Evolutionary conservation across 2,888 invertebrate genomes (phyloP).

Genomic region (Synergus itoensis): DNA sequence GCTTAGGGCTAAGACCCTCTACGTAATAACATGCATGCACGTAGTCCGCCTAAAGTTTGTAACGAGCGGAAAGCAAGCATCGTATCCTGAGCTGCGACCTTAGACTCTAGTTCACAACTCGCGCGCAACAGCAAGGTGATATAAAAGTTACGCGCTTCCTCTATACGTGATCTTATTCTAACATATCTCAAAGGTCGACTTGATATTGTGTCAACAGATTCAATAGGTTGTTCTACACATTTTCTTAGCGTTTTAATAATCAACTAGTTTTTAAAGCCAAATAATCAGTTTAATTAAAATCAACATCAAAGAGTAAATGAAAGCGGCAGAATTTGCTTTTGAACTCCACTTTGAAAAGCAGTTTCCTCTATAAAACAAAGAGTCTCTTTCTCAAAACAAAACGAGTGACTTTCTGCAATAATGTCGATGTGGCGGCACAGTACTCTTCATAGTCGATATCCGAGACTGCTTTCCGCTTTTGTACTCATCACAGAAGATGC

Average conservation of each 20-base stretch:
- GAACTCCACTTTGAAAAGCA: neutral
- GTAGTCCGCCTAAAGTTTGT: slow-evolving; percentile 55
- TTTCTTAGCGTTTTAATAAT: too few species aligned
- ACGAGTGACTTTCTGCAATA: slow-evolving; percentile 1
- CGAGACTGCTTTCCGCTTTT: slow-evolving; percentile 38
- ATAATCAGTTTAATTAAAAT: neutral
- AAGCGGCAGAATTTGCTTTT: neutral
- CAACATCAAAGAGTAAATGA: neutral
- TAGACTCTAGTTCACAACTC: slow-evolving; percentile 52
- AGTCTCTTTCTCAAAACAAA: neutral
- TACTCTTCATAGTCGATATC: slow-evolving; percentile 35
- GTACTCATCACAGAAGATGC: slow-evolving; percentile 25
- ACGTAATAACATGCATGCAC: slow-evolving; percentile 57
- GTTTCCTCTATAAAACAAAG: neutral
- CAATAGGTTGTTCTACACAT: neutral
- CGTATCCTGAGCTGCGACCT: slow-evolving; percentile 48
- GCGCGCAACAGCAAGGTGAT: slow-evolving; percentile 49
- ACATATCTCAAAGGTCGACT: neutral
- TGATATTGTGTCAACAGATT: neutral
- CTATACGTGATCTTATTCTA: slow-evolving; percentile 3
- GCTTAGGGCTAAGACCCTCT: slow-evolving; percentile 60
- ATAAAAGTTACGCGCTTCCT: slow-evolving; percentile 45
- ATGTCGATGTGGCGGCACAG: neutral
- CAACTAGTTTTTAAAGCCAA: too few species aligned
- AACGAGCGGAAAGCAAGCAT: slow-evolving; percentile 53